These are phyloP conservation scores for Acanthisitta chloris DNA, from an alignment of 2,113 vertebrate genomes.

Conservation along the genomic window DNA sequence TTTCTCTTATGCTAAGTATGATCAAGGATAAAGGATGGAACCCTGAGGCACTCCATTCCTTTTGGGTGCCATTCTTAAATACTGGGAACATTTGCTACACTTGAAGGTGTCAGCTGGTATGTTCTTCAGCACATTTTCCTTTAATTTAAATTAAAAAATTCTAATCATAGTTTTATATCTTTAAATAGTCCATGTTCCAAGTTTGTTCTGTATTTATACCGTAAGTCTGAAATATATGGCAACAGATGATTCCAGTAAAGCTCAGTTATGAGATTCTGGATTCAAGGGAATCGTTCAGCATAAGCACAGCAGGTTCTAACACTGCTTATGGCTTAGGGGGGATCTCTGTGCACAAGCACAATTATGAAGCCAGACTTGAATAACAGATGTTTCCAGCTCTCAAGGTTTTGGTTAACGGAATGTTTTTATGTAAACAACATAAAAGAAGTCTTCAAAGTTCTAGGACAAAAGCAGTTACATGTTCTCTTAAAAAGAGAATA, in stretches of 20 bases:
- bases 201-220: background rate
- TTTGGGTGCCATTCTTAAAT: background rate
- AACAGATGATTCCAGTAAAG: background rate
- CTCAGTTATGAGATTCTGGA: background rate
- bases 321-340: background rate
- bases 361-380: background rate
- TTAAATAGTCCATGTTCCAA: background rate
- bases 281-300: background rate
- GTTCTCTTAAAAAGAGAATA: background rate
- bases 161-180: background rate
- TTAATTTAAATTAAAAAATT: background rate
- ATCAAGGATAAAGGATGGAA: background rate
- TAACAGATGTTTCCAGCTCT: constrained; percentile 5
- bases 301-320: background rate
- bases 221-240: background rate
- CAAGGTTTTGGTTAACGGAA: background rate
- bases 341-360: background rate
- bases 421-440: background rate
- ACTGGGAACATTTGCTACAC: background rate
- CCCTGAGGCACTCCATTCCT: background rate
- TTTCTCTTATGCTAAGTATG: background rate
- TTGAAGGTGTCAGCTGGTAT: background rate
- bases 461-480: background rate
- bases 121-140: background rate
- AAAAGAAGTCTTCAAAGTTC: background rate